Percentiles rank a stretch among this genome's conserved stretches.
These are phyloP conservation scores for Gibbula magus DNA, from an alignment of 2,888 invertebrate genomes.

Conservation along the genomic window DNA sequence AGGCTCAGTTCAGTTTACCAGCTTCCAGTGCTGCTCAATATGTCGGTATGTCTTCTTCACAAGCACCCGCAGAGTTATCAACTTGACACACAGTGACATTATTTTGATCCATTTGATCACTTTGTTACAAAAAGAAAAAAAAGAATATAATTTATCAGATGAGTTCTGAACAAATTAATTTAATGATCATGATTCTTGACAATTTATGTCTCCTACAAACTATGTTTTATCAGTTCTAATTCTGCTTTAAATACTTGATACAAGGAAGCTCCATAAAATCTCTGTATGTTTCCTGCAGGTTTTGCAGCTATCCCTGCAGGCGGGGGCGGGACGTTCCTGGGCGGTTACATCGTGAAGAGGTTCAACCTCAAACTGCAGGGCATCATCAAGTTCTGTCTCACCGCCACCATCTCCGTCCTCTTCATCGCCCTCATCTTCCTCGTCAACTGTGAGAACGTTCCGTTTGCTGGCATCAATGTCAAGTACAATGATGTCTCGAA, in stretches of 20 bases:
- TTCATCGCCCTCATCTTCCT: constrained; percentile 79
- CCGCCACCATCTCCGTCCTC: constrained; percentile 53
- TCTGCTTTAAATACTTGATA: not conserved
- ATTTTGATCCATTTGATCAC: not conserved
- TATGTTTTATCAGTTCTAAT: not conserved
- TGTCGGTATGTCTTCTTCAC: constrained; percentile 76
- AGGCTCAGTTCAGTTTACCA: constrained; percentile 70
- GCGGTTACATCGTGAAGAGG: constrained; percentile 88
- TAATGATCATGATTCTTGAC: too few relatives aligned
- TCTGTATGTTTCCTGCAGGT: constrained; percentile 76
- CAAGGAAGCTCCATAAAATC: not conserved
- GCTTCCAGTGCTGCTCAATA: constrained; percentile 68
- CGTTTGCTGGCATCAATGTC: constrained; percentile 85
- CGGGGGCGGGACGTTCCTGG: constrained; percentile 88
- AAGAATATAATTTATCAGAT: too few relatives aligned
- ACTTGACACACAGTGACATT: not conserved
- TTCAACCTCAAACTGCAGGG: constrained; percentile 79
- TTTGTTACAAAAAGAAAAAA: too few relatives aligned
- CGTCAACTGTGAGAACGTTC: constrained; percentile 83
- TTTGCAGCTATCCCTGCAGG: constrained; percentile 90
- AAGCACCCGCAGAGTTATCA: not conserved
- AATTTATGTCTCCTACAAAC: too few relatives aligned
- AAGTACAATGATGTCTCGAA: constrained; percentile 37
- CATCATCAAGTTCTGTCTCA: constrained; percentile 67
- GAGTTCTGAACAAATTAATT: too few relatives aligned